Conservation (phyloP, 2,113 vertebrate genomes). For the Podarcis cretensis region DNA sequence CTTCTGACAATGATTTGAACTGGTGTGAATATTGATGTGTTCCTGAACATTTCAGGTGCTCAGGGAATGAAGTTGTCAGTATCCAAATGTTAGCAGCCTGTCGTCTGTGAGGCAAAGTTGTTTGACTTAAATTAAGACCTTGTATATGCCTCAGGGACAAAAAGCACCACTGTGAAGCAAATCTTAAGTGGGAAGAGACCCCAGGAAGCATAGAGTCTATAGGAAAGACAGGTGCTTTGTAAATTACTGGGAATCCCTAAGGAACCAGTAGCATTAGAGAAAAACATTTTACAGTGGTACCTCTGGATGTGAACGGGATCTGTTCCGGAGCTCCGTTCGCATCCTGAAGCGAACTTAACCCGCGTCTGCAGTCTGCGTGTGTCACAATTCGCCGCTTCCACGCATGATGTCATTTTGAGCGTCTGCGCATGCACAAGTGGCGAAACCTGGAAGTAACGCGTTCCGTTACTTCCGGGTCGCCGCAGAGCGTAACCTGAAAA, state of each 20-base stretch:
- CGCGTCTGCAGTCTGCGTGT: too few relatives aligned
- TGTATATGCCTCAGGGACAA: too few relatives aligned
- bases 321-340: too few relatives aligned
- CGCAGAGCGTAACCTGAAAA: too few relatives aligned
- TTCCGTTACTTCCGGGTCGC: too few relatives aligned
- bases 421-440: too few relatives aligned
- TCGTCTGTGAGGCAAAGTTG: not conserved
- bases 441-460: too few relatives aligned
- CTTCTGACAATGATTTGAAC: not conserved
- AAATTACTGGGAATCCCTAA: not conserved
- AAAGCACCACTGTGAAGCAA: not conserved
- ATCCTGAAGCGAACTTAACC: too few relatives aligned
- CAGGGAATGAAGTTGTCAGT: not conserved
- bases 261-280: not conserved
- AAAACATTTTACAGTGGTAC: not conserved
- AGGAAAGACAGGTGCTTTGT: not conserved
- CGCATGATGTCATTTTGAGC: too few relatives aligned
- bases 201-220: not conserved
- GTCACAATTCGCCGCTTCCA: too few relatives aligned
- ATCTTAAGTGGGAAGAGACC: not conserved
- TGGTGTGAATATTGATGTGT: not conserved
- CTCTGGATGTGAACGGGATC: too few relatives aligned
- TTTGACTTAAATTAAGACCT: not conserved
- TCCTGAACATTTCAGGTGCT: not conserved
- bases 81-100: not conserved